Base-by-base conservation (phyloP, 2,888 invertebrate genomes). In the Macrophya annulata region DNA sequence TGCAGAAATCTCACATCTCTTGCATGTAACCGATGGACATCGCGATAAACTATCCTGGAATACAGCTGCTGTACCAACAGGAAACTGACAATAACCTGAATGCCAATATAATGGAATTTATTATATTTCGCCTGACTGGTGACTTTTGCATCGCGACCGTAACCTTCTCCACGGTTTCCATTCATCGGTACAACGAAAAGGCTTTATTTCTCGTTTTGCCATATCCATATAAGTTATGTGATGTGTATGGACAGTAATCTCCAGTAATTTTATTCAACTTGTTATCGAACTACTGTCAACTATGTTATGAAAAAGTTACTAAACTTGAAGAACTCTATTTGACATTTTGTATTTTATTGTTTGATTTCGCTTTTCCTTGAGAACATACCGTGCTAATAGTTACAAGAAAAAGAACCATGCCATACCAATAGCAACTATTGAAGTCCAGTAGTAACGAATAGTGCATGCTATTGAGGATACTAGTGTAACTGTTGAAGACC, bases 51-150 rank as follows among this genome's bases (percentile, higher is more conserved):
- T 51, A 37, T 77, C 68, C 37, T 15, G 31, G 37, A 37, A 55
- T 77, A 17, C n/a, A 17, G 77, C 8, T 15, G 71, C 17, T 37
- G 71, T 12, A 31, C 12, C 17, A 45, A 6, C 45, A 43, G 48
- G 76, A n/a, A 48, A 21, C 48, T 31, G 55, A 37, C 77, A 55
- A 55, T 77, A 51, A 77, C 77, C 77, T 37, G 77, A 25, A 77
- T 51, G 77, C 25, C 77, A 51, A 77, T 77, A 77, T 48, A 77
- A 77, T 77, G 77, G 51, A 37, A 77, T 77, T 77, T 77, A 77
- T 77, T 77, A 9, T 21, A 43, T 12, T 25, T 21, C 51, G 51
- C 55, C 4, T 6, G 55, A 37, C 37, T 37, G 55, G 37, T 74
- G 74, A 77, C 77, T 31, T 77, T 77, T 77, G 77, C 77, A 77